A percentile compares a stretch with the other conserved stretches of the same genome.
Evolutionary conservation across 2,113 vertebrate genomes (phyloP).

Genomic region (Catharus bicknelli): DNA sequence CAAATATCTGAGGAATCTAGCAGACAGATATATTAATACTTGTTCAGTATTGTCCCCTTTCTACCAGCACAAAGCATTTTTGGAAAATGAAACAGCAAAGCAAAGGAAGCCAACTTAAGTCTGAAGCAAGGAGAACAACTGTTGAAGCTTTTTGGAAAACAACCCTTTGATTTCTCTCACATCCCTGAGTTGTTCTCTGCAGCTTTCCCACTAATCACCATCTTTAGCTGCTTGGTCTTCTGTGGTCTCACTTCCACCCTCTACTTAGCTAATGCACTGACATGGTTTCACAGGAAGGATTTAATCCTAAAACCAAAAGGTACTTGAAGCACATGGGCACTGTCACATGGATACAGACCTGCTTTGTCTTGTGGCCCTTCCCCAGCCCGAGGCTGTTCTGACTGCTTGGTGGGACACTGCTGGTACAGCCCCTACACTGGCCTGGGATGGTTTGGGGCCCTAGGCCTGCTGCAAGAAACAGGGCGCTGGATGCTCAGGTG

Average conservation of each 20-base stretch:
- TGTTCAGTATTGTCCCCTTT: background rate
- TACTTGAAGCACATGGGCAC: accelerated
- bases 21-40: background rate
- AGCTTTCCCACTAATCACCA: background rate
- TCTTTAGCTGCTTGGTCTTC: background rate
- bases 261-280: background rate
- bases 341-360: background rate
- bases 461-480: background rate
- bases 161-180: background rate
- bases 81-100: background rate
- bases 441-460: background rate
- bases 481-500: background rate
- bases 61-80: background rate
- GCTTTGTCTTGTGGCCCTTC: background rate
- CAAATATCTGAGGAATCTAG: background rate
- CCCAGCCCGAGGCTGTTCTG: background rate
- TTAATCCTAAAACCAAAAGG: background rate
- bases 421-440: background rate
- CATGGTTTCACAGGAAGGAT: background rate
- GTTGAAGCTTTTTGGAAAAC: background rate
- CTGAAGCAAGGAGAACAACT: background rate
- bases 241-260: background rate
- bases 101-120: background rate
- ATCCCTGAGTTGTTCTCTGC: background rate
- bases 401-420: background rate